These are phyloP conservation scores for Daktulosphaira vitifoliae DNA, from an alignment of 1,140 invertebrate genomes.

Conservation along the genomic window DNA sequence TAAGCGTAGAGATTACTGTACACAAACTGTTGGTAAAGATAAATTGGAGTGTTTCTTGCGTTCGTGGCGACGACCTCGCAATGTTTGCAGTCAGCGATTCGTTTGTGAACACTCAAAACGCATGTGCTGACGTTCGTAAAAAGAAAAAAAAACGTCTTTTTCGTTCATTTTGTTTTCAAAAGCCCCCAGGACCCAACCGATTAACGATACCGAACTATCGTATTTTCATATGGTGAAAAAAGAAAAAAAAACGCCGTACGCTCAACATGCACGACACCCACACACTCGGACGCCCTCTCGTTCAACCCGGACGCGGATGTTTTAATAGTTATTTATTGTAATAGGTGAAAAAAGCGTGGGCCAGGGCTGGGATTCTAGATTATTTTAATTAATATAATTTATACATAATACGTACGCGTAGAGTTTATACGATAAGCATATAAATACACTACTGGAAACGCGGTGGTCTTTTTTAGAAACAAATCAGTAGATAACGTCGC, in stretches of 20 bases:
- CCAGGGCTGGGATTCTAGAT: constrained; percentile 10
- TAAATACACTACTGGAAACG: neutral
- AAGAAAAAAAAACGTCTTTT: no score
- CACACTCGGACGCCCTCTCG: constrained; percentile 23
- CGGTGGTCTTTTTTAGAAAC: constrained; percentile 1
- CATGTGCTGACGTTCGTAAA: neutral
- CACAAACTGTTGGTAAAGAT: no score
- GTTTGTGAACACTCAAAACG: neutral
- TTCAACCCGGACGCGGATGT: constrained; percentile 24
- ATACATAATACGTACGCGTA: no score
- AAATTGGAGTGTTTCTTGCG: no score
- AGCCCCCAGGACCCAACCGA: neutral
- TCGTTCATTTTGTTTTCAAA: no score
- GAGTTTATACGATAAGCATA: no score
- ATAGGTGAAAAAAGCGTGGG: constrained; percentile 31
- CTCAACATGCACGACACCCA: constrained; percentile 3
- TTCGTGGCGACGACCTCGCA: no score
- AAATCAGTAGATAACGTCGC: constrained; percentile 17
- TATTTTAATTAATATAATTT: constrained; percentile 34
- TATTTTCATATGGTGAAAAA: neutral
- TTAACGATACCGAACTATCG: neutral
- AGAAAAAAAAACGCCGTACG: neutral
- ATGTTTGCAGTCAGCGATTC: constrained; percentile 15
- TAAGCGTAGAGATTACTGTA: no score
- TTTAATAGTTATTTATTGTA: constrained; percentile 33